Conservation (phyloP, 1,140 invertebrate genomes). For the Eupristina koningsbergeri region DNA sequence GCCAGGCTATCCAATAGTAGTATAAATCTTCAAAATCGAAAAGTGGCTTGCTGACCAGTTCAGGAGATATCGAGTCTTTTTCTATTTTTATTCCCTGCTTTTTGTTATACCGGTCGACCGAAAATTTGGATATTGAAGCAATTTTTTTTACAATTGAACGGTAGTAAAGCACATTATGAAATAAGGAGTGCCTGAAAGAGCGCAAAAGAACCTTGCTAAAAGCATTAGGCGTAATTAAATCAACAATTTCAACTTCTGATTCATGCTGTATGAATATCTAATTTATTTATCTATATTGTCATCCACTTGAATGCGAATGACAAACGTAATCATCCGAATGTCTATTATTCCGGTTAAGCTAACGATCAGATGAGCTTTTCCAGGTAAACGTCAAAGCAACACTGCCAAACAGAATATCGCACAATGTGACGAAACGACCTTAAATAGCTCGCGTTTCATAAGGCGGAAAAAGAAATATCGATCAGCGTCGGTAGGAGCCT, state of each 20-base stretch:
- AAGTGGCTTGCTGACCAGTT: neutral
- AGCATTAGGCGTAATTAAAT: neutral
- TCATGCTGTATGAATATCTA: neutral
- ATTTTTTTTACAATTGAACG: neutral
- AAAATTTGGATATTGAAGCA: neutral
- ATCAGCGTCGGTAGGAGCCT: neutral
- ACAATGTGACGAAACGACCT: neutral
- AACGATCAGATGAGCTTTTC: neutral
- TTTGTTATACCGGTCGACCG: too few relatives aligned
- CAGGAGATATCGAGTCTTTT: too few relatives aligned
- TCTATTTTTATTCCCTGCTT: too few relatives aligned
- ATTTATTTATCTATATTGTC: neutral
- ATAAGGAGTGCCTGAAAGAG: neutral
- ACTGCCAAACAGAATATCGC: neutral
- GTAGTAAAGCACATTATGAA: neutral
- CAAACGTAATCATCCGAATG: neutral
- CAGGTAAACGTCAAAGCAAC: neutral
- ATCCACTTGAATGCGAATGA: neutral
- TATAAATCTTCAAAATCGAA: neutral
- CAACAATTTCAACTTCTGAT: neutral
- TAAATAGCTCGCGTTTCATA: neutral
- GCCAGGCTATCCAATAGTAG: neutral
- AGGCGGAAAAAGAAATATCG: neutral
- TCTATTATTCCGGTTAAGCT: conserved; percentile 5
- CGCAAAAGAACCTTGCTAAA: too few relatives aligned